Percentiles rank a stretch among this genome's conserved stretches.
phyloP scores from a whole-genome alignment of 2,888 invertebrate species.

The Lypha dubia region DNA sequence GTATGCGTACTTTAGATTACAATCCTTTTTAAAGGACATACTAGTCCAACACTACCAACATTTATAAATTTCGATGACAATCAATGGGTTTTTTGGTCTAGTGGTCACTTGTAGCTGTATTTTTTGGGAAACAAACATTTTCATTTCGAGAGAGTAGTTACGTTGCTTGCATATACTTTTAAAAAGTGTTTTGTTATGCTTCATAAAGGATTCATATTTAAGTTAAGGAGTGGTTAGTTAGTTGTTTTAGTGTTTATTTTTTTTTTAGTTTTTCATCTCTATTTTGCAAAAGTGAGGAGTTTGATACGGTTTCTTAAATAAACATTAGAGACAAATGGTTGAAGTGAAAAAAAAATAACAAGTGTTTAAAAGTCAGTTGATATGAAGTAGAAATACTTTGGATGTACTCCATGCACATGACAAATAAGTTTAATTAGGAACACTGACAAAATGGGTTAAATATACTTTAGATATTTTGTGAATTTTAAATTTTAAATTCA shows the following conservation, averaged over 20 bases:
- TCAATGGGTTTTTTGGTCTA: conserved; percentile 82
- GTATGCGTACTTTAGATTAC: conserved; percentile 28
- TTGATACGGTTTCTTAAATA: conserved; percentile 76
- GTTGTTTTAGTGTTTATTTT: background rate
- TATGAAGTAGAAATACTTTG: conserved; percentile 61
- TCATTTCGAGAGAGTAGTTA: conserved; percentile 43
- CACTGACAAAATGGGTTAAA: background rate
- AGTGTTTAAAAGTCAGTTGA: conserved; percentile 70
- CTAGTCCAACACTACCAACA: conserved; percentile 13
- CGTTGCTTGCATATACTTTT: conserved; percentile 41
- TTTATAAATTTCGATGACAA: conserved; percentile 79
- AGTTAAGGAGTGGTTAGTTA: conserved; percentile 46
- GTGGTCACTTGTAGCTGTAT: conserved; percentile 75
- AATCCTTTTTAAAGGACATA: conserved; percentile 51
- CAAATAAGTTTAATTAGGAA: conserved; percentile 66
- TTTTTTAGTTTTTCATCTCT: background rate
- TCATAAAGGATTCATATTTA: conserved; percentile 82
- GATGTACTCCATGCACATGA: conserved; percentile 60
- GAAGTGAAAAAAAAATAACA: conserved; percentile 72
- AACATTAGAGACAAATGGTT: conserved; percentile 77
- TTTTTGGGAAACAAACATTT: conserved; percentile 37
- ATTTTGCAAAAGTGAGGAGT: conserved; percentile 38
- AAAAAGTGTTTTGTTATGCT: conserved; percentile 76
- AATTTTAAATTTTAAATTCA: background rate
- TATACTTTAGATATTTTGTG: background rate